Evolutionary conservation across 2,888 invertebrate species (phyloP).

Genomic region (Thalpophila matura): DNA sequence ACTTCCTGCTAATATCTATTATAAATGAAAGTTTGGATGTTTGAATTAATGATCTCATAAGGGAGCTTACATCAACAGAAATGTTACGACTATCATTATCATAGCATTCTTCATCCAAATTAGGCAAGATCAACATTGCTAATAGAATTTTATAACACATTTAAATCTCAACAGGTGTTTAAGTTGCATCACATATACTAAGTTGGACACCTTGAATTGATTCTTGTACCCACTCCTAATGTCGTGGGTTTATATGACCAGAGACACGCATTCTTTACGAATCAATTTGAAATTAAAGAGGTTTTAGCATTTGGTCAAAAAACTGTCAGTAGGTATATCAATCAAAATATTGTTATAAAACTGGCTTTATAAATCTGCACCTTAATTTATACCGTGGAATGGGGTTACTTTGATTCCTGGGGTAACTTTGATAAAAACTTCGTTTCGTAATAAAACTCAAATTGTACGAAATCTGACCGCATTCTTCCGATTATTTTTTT

Average conservation of each 20-base stretch:
- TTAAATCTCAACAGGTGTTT: conserved; percentile 44
- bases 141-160: conserved; percentile 41
- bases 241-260: conserved; percentile 41
- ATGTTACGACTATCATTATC: too few species aligned
- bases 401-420: too few species aligned
- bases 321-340: conserved; percentile 8
- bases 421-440: too few species aligned
- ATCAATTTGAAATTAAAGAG: conserved; percentile 28
- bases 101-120: conserved; percentile 27
- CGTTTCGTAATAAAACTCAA: too few species aligned
- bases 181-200: conserved; percentile 51
- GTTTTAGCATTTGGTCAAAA: conserved; percentile 12
- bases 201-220: conserved; percentile 58
- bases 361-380: too few species aligned
- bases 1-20: too few species aligned
- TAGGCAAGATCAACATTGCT: conserved; percentile 27
- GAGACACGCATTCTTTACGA: conserved; percentile 41
- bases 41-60: too few species aligned
- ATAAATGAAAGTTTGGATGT: too few species aligned
- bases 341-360: conserved; percentile 1
- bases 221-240: conserved; percentile 49
- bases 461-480: too few species aligned
- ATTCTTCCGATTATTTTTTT: too few species aligned
- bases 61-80: too few species aligned
- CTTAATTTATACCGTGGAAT: too few species aligned